phyloP scores from a whole-genome alignment of 2,797 vertebrate species.

The Sardinella longiceps region DNA sequence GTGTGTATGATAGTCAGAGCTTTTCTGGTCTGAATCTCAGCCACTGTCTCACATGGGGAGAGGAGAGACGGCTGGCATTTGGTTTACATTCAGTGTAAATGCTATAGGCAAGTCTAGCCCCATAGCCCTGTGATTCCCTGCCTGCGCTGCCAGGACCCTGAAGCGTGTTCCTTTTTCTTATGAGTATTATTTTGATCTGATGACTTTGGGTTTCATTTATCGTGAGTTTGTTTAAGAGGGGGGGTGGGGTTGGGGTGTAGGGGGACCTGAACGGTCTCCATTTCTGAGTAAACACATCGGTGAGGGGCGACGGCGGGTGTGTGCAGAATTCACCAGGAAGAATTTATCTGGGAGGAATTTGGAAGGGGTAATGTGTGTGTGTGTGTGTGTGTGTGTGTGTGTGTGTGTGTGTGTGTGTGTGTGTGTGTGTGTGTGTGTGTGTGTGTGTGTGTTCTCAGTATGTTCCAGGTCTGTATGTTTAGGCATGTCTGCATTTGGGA shows the following conservation, averaged over 20 bases:
- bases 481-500: background rate
- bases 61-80: slow-evolving; percentile 48
- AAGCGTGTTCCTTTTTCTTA: background rate
- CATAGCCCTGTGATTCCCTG: background rate
- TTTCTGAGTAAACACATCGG: background rate
- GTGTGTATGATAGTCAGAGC: background rate
- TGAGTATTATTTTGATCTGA: background rate
- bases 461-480: background rate
- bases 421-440: background rate
- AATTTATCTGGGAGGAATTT: slow-evolving; percentile 7
- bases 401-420: background rate
- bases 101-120: background rate
- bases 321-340: background rate
- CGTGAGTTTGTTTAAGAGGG: slow-evolving; percentile 54
- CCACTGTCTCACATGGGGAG: slow-evolving; percentile 21
- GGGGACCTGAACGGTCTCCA: slow-evolving; percentile 52
- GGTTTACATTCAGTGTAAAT: slow-evolving; percentile 58
- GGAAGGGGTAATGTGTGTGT: background rate
- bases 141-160: background rate
- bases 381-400: background rate
- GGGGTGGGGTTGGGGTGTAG: too few species aligned
- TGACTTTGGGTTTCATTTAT: slow-evolving; percentile 55
- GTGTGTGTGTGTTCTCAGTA: background rate
- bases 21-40: slow-evolving; percentile 44
- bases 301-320: background rate